A percentile compares a stretch with the other conserved stretches of the same genome.
Conservation (phyloP, 2,113 vertebrate genomes). For the Sitta europaea region DNA sequence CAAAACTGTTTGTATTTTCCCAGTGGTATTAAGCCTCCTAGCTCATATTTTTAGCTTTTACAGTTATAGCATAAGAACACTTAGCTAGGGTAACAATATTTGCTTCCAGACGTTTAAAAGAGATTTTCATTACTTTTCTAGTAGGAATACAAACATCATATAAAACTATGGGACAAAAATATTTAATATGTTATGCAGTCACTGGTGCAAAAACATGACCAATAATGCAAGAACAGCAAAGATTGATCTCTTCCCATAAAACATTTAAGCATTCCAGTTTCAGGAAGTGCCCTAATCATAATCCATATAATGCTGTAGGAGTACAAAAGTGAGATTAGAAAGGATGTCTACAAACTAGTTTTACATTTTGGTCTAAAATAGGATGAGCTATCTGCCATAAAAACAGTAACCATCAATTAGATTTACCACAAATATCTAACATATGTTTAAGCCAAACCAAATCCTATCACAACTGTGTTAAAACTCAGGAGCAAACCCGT, state of each 20-base stretch:
- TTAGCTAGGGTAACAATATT: not conserved
- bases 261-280: not conserved
- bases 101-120: not conserved
- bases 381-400: not conserved
- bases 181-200: not conserved
- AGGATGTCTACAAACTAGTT: not conserved
- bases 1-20: not conserved
- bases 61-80: not conserved
- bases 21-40: not conserved
- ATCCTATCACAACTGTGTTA: not conserved
- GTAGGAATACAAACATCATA: not conserved
- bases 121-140: not conserved
- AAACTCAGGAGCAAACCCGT: not conserved
- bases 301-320: not conserved
- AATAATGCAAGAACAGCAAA: not conserved
- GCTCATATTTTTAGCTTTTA: not conserved
- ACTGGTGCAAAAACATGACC: not conserved
- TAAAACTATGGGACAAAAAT: not conserved
- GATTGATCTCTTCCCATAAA: not conserved
- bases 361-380: constrained; percentile 1
- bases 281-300: not conserved
- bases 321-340: constrained; percentile 13
- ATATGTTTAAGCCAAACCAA: constrained; percentile 27
- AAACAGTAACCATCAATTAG: constrained; percentile 31
- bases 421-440: constrained; percentile 31